Base-by-base conservation (phyloP, 2,888 invertebrate species). In the Mesorhabditis spiculigera region DNA sequence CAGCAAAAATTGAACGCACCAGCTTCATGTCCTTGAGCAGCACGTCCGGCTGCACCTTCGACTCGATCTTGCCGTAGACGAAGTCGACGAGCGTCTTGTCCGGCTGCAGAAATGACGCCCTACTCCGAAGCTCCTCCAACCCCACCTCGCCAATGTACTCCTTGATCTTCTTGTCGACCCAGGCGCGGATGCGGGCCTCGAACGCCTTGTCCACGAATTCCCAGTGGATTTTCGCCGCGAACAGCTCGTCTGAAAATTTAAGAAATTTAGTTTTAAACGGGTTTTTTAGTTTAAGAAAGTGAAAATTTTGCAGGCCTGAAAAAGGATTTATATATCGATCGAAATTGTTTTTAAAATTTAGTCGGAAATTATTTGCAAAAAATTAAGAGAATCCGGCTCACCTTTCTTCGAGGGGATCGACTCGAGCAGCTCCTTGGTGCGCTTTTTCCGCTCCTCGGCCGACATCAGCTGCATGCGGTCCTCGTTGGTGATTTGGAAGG, bases 91-190 rank as follows among this genome's bases (percentile, higher is more conserved):
- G 89, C 13, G 95, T 94, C 45, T 94, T 93, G 88, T 98, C 98
- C 28, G 97, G 97, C 88, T 99, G 98, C 58, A 98, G 75, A 43
- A 66, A 68, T 68, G 70, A 68, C 10, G 68, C 4, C 42, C 97
- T 16, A 8, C 13, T 43, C 6, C 10, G 28, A 61, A 8, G 10
- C 45, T 13, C n/a, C 28, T 8, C 45, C 6, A 63, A 68, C 16
- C n/a, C 41, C n/a, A 68, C 13, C 58, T 13, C 4, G 68, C 76
- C 84, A 86, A 99, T 96, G 88, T 97, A 98, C 88, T 98, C 97
- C 77, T 95, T 93, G 71, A 99, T 96, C 89, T 99, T 99, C 89
- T 97, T 99, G 88, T 95, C 95, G 82, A 99, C 95, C 98, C 98
- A 99, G 65, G 98, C 97, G 76, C 94, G 91, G 86, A 99, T 95